Conservation (phyloP, 1,140 invertebrate genomes). For the Lucilia sericata region DNA sequence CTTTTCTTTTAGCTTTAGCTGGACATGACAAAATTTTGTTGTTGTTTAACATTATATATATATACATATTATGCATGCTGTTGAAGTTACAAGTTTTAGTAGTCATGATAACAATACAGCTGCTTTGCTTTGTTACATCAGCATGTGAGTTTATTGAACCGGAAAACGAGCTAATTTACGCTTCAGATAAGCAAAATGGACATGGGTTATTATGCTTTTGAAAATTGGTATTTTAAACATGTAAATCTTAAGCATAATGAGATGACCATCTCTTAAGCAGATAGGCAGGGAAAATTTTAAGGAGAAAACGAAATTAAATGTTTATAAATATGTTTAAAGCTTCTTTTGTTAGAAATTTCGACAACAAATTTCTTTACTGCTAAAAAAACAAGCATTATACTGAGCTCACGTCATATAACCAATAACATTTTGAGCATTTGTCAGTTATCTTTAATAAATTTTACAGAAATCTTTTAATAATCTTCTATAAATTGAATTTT, state of each 20-base stretch:
- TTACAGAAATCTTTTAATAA: no score
- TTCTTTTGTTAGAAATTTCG: no score
- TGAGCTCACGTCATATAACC: no score
- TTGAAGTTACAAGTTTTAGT: not conserved
- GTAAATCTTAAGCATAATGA: not conserved
- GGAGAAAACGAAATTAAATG: no score
- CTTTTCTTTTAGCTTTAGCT: not conserved
- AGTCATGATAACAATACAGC: not conserved
- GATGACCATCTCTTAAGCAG: no score
- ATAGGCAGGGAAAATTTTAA: no score
- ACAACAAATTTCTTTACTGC: no score
- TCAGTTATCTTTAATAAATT: no score
- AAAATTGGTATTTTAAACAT: not conserved
- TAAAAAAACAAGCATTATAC: no score
- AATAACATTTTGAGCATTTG: no score
- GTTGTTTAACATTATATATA: not conserved
- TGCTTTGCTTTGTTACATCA: not conserved
- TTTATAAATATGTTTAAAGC: no score
- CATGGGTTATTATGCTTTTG: not conserved
- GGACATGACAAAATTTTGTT: not conserved
- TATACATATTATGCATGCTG: not conserved
- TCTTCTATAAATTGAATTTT: no score
- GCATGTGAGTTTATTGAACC: conserved; percentile 48
- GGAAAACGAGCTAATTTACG: conserved; percentile 49
- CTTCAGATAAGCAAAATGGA: conserved; percentile 43